A percentile compares a stretch with the other conserved stretches of the same genome.
phyloP scores from a whole-genome alignment of 2,888 invertebrate genomes.

The Microplitis manilae region DNA sequence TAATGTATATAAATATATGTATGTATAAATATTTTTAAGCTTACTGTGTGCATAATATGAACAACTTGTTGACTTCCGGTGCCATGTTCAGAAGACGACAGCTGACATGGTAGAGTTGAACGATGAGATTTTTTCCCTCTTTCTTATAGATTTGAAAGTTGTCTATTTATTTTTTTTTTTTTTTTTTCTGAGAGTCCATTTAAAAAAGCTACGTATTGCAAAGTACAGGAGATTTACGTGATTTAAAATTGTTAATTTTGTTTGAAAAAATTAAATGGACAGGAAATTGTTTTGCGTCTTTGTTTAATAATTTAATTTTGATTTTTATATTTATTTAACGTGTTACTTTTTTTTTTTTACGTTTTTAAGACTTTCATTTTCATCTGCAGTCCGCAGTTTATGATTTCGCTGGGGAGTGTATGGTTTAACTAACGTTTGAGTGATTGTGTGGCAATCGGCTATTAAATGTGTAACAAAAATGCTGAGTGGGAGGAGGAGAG shows the following conservation, averaged over 20 bases:
- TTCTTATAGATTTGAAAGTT: background rate
- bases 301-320: no score
- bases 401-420: background rate
- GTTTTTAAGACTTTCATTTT: constrained; percentile 24
- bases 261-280: background rate
- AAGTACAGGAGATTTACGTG: background rate
- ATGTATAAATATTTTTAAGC: background rate
- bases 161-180: background rate
- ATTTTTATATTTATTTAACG: no score
- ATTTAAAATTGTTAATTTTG: background rate
- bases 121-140: background rate
- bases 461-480: constrained; percentile 31
- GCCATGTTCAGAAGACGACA: constrained; percentile 18
- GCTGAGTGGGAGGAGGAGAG: constrained; percentile 1
- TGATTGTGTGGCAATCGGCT: background rate
- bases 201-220: background rate
- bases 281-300: no score
- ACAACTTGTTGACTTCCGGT: background rate
- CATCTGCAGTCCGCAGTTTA: constrained; percentile 1
- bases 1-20: background rate
- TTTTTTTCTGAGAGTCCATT: background rate
- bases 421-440: constrained; percentile 13
- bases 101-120: background rate
- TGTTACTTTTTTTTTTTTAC: no score
- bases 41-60: background rate